These are phyloP conservation scores for Cisticola juncidis DNA, from an alignment of 2,113 vertebrate species.

Conservation along the genomic window DNA sequence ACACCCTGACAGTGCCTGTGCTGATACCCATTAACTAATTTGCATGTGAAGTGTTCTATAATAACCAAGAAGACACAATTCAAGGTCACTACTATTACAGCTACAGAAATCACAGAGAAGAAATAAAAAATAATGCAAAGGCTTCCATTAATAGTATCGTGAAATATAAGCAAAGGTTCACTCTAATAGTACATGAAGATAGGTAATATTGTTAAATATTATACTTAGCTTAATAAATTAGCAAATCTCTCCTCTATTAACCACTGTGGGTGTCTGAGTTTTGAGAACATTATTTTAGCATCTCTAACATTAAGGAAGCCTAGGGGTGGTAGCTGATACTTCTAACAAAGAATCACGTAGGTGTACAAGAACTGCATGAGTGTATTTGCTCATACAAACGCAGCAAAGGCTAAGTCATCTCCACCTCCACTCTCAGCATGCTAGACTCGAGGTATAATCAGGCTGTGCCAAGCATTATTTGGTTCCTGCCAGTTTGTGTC, in stretches of 20 bases:
- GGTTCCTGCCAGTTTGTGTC: background rate
- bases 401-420: background rate
- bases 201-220: background rate
- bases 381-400: accelerated
- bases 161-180: background rate
- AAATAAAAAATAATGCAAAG: background rate
- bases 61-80: background rate
- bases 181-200: background rate
- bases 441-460: background rate
- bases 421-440: accelerated
- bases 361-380: background rate
- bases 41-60: background rate
- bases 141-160: background rate
- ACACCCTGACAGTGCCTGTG: background rate
- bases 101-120: background rate
- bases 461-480: background rate
- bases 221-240: background rate
- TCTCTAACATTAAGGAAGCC: background rate
- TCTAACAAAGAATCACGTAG: background rate
- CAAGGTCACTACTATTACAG: background rate
- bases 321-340: background rate
- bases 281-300: background rate
- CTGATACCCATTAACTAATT: background rate
- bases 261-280: background rate
- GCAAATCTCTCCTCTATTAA: background rate